These are phyloP conservation scores for Esox masquinongy DNA, from an alignment of 2,797 vertebrate genomes.

Conservation along the genomic window DNA sequence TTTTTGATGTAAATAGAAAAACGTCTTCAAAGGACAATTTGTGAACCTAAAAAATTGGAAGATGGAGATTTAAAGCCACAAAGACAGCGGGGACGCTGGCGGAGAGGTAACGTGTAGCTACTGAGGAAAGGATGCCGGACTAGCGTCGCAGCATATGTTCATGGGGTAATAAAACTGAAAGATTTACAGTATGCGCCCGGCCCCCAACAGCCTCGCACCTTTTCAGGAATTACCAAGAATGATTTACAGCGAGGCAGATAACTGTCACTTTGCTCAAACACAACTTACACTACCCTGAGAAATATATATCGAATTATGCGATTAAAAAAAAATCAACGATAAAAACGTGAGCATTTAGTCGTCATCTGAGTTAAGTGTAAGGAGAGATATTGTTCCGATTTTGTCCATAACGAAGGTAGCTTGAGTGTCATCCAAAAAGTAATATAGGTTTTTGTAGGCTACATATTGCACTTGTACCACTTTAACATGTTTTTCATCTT, in stretches of 20 bases:
- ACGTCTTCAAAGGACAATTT: slow-evolving; percentile 26
- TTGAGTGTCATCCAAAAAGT: background rate
- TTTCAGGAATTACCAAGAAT: slow-evolving; percentile 98
- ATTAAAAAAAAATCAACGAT: slow-evolving; percentile 38
- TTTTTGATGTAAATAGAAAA: slow-evolving; percentile 36
- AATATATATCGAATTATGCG: slow-evolving; percentile 57
- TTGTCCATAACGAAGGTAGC: background rate
- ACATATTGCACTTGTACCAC: slow-evolving; percentile 1
- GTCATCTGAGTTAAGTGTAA: background rate
- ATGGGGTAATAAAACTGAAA: slow-evolving; percentile 99
- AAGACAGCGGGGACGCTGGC: slow-evolving; percentile 74
- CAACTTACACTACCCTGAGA: slow-evolving; percentile 56
- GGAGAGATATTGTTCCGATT: background rate
- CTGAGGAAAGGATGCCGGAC: slow-evolving; percentile 85
- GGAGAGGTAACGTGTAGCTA: slow-evolving; percentile 73
- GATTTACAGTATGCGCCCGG: slow-evolving; percentile 98
- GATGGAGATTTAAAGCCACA: slow-evolving; percentile 48
- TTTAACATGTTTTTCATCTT: slow-evolving; percentile 11
- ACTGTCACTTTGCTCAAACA: slow-evolving; percentile 71
- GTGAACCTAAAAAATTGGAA: slow-evolving; percentile 19
- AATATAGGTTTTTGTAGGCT: background rate
- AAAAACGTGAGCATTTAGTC: slow-evolving; percentile 26
- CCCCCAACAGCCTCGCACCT: slow-evolving; percentile 94
- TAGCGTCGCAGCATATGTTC: slow-evolving; percentile 96
- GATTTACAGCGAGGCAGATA: slow-evolving; percentile 91